Evolutionary conservation across 1,140 invertebrate species (phyloP).

Genomic region (Hesperophylax magnus): DNA sequence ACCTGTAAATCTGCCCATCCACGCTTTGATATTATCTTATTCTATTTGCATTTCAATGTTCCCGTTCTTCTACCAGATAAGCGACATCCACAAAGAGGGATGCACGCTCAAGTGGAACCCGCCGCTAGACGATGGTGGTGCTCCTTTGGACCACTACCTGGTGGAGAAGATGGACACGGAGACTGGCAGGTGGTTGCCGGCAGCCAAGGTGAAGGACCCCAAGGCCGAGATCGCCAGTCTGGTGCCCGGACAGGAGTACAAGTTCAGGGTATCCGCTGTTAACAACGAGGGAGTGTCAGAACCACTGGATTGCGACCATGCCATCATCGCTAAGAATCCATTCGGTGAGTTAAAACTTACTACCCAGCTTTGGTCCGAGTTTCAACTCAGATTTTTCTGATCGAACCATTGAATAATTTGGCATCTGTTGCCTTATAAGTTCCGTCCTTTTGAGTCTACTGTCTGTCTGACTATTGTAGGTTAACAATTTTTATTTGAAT

Average conservation of each 20-base stretch:
- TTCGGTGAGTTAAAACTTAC: slow-evolving; percentile 76
- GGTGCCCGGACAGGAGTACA: slow-evolving; percentile 94
- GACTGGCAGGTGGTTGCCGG: slow-evolving; percentile 88
- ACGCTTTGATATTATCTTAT: no score
- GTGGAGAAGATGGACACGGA: slow-evolving; percentile 93
- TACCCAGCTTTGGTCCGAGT: no score
- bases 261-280: slow-evolving; percentile 96
- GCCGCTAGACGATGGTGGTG: slow-evolving; percentile 92
- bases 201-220: slow-evolving; percentile 81
- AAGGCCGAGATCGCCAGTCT: slow-evolving; percentile 88
- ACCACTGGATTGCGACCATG: slow-evolving; percentile 88
- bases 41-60: no score
- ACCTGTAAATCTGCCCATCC: no score
- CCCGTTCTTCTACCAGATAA: slow-evolving; percentile 63
- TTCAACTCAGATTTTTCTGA: no score
- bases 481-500: no score
- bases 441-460: no score
- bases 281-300: slow-evolving; percentile 96
- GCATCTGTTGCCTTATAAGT: no score
- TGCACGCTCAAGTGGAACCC: slow-evolving; percentile 95
- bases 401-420: no score
- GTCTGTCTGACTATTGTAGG: no score
- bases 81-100: slow-evolving; percentile 94
- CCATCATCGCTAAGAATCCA: slow-evolving; percentile 97
- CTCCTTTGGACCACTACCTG: slow-evolving; percentile 91